Evolutionary conservation across 2,113 vertebrate genomes (phyloP).

Genomic region (Oenanthe oenanthe): DNA sequence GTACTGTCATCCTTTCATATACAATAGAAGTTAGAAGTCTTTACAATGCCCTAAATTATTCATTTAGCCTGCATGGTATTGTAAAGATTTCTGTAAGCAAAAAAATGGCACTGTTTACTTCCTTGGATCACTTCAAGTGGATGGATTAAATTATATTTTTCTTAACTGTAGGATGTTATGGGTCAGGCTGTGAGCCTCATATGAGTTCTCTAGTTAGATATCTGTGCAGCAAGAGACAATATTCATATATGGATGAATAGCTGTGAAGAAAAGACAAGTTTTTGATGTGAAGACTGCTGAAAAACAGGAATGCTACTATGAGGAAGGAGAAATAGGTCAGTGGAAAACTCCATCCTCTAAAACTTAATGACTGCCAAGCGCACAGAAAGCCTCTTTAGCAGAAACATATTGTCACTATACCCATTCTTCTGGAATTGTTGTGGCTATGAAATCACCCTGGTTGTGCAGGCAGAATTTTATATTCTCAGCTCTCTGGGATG

Average conservation of each 20-base stretch:
- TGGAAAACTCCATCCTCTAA: not conserved
- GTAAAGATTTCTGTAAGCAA: not conserved
- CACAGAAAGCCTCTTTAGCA: not conserved
- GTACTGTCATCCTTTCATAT: not conserved
- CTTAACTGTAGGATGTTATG: not conserved
- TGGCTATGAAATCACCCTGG: not conserved
- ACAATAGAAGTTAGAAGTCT: not conserved
- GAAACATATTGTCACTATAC: not conserved
- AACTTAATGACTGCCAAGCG: not conserved
- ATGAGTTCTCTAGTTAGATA: not conserved
- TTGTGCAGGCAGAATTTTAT: not conserved
- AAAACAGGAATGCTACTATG: not conserved
- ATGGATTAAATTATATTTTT: not conserved
- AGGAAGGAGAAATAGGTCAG: not conserved
- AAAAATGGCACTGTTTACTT: not conserved
- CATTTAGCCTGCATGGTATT: not conserved
- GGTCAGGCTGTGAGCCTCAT: not conserved
- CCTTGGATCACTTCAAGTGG: not conserved
- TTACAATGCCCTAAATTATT: not conserved
- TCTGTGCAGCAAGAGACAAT: not conserved
- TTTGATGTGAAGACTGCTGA: not conserved
- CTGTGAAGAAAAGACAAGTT: not conserved
- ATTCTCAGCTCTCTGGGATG: not conserved
- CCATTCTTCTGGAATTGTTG: not conserved
- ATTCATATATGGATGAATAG: not conserved